Percentiles rank a stretch among this genome's conserved stretches.
These are phyloP conservation scores for Piprites chloris DNA, from an alignment of 2,113 vertebrate species.

Conservation along the genomic window DNA sequence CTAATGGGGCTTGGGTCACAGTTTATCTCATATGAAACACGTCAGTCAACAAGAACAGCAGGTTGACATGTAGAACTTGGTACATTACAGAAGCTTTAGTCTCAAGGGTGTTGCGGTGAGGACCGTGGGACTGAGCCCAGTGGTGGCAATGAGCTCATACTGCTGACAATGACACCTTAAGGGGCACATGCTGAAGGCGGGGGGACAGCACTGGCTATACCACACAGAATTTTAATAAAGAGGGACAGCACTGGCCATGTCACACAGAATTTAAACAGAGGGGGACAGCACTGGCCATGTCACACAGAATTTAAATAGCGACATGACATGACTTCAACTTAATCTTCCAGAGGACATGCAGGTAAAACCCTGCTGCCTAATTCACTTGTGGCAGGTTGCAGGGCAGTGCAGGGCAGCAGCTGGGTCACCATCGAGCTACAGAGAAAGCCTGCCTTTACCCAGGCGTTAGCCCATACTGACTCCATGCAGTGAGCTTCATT, in stretches of 20 bases:
- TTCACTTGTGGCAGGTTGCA: accelerated
- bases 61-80: accelerated
- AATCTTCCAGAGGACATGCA: accelerated
- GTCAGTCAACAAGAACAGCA: not conserved
- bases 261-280: not conserved
- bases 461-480: not conserved
- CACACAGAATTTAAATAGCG: not conserved
- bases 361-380: not conserved
- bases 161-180: not conserved
- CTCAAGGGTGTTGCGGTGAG: accelerated
- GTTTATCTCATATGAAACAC: accelerated
- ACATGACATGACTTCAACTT: accelerated
- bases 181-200: not conserved
- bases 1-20: accelerated
- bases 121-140: accelerated
- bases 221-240: not conserved
- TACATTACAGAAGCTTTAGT: not conserved
- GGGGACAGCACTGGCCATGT: accelerated
- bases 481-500: not conserved
- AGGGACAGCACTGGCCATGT: not conserved
- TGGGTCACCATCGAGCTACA: not conserved
- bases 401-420: not conserved
- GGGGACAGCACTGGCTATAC: accelerated
- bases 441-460: not conserved
- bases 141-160: accelerated